Percentiles rank a stretch among this genome's conserved stretches.
Evolutionary conservation across 2,797 vertebrate species (phyloP).

Genomic region (Megalops cyprinoides): DNA sequence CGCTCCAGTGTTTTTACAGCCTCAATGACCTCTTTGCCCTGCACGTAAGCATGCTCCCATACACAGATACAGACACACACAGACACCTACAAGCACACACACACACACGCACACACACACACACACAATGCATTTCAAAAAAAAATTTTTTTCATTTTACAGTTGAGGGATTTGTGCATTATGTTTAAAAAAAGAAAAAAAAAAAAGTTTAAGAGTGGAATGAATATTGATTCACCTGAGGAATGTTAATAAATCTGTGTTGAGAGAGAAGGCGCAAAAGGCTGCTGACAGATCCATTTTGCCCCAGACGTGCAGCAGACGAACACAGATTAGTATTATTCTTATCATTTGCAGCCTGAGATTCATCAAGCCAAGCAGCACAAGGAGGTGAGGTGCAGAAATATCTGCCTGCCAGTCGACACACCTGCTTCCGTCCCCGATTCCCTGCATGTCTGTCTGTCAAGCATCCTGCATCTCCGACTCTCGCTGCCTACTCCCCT

Average conservation of each 20-base stretch:
- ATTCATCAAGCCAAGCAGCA: slow-evolving; percentile 34
- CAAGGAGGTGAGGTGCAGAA: slow-evolving; percentile 18
- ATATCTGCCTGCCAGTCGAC: slow-evolving; percentile 6
- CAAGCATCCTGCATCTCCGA: too few species aligned
- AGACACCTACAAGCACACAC: neutral
- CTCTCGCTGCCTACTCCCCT: slow-evolving; percentile 10
- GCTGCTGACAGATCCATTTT: slow-evolving; percentile 35
- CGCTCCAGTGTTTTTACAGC: neutral
- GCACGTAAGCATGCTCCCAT: neutral
- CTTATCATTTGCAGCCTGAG: slow-evolving; percentile 29
- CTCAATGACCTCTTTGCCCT: neutral
- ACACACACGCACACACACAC: neutral
- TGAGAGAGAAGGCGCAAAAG: slow-evolving; percentile 8
- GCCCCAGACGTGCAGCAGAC: slow-evolving; percentile 10
- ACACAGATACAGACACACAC: neutral
- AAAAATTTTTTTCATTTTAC: slow-evolving; percentile 10
- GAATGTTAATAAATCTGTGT: slow-evolving; percentile 31
- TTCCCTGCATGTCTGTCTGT: too few species aligned
- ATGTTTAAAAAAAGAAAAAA: slow-evolving; percentile 17
- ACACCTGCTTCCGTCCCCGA: neutral
- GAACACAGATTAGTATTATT: slow-evolving; percentile 41
- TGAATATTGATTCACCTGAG: slow-evolving; percentile 37
- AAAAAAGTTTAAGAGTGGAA: slow-evolving; percentile 20
- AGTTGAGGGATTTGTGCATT: slow-evolving; percentile 18
- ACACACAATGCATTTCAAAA: neutral